Evolutionary conservation across 2,113 vertebrate species (phyloP).

Genomic region (Urocynchramus pylzowi): DNA sequence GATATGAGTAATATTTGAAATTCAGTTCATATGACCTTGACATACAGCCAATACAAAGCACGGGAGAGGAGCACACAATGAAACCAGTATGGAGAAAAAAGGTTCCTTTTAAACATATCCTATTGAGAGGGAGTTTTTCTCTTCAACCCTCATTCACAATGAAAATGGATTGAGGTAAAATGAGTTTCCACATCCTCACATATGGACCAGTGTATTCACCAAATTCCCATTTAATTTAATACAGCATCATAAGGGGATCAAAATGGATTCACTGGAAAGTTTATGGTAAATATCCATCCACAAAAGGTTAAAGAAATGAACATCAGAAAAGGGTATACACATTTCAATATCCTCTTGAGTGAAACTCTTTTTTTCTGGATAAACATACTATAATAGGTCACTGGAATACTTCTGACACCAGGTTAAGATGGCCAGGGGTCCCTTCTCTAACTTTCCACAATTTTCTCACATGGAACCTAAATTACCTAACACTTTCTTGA

Average conservation of each 20-base stretch:
- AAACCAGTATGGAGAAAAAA: neutral
- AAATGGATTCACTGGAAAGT: neutral
- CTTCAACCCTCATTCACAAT: neutral
- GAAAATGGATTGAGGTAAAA: neutral
- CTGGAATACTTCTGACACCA: neutral
- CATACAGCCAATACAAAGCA: conserved; percentile 24
- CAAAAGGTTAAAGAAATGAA: neutral
- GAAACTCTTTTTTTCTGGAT: neutral
- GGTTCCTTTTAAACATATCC: neutral
- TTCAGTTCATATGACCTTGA: conserved; percentile 30
- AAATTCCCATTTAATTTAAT: neutral
- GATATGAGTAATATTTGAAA: conserved; percentile 50
- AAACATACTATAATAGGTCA: neutral
- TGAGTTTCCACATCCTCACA: neutral
- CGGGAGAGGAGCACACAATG: neutral
- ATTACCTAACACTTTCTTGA: neutral
- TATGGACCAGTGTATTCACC: neutral
- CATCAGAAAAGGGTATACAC: neutral
- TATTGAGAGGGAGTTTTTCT: neutral
- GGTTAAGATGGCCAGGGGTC: neutral
- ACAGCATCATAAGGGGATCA: neutral
- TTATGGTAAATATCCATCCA: neutral
- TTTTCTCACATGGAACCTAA: neutral
- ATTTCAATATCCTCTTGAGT: neutral
- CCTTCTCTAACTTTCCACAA: neutral